Evolutionary conservation across 2,113 vertebrate genomes (phyloP), one percentile per base, ranked within the genome.

Genomic region (Sciurus niger): DNA sequence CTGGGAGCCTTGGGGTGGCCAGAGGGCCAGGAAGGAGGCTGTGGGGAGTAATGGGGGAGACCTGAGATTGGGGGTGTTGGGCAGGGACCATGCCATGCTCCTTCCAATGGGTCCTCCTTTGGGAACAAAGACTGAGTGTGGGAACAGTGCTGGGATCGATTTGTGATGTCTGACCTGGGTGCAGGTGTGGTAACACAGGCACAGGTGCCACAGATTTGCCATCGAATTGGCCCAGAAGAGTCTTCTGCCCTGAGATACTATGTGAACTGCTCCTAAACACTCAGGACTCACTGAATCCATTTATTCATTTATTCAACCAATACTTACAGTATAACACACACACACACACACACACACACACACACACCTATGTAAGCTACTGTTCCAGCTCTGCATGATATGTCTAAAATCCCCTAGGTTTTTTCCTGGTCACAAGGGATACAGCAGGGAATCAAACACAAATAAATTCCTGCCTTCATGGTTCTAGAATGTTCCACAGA

Each of bases 11-110:
- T 90, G 95, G 82, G 78, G 72, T 4, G 73, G 58, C 94, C 95
- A 84, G 88, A 96, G 63, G 63, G 55, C 82, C 84, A 97, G 78
- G 73, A 98, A 6, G 2, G 79, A 95, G 68, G 82, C 97, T 98
- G 93, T 28, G 8, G 77, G 63, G 53, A 55, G 77, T 43, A 13
- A 55, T 2, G 51, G 51, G 70, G 58, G 17, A 40, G 40, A 40
- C 14, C 70, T 83, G 92, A 96, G 67, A 25, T 48, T 16, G 22
- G 22, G 28, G 10, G 22, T 6, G 30, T 40, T 14, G 28, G 22
- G 17, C 22, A 34, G 55, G 55, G 79, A 53, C 34, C 24, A 10
- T 2, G 20, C 55, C 32, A 1, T 46, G 43, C 22, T n/a, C 40
- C 40, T 84, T 6, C 18, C 37, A 77, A 5, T 4, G 58, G 40